Evolutionary conservation across 2,888 invertebrate genomes (phyloP).

Genomic region (Lepidocyrtoides sp.): DNA sequence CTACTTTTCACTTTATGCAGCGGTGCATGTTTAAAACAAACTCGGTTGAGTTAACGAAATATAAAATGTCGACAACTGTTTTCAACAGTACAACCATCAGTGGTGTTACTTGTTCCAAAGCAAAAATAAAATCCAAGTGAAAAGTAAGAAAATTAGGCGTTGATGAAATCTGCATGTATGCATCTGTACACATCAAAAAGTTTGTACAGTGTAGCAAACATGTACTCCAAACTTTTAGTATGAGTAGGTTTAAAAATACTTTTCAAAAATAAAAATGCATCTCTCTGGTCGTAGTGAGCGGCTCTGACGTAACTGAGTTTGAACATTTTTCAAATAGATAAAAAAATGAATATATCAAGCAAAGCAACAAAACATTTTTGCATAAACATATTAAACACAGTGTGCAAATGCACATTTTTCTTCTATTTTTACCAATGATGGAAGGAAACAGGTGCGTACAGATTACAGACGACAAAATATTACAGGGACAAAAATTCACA

Average conservation of each 20-base stretch:
- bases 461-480: neutral
- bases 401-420: slow-evolving; percentile 16
- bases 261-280: neutral
- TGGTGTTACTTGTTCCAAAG: slow-evolving; percentile 19
- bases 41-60: neutral
- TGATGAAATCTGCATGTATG: neutral
- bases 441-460: slow-evolving; percentile 20
- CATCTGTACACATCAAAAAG: neutral
- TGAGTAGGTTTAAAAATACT: slow-evolving; percentile 26
- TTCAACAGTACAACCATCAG: neutral
- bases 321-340: neutral
- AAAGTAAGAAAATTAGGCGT: slow-evolving; percentile 43
- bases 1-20: neutral
- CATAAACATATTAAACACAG: neutral
- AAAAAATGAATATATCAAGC: neutral
- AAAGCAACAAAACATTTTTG: neutral
- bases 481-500: neutral
- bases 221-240: neutral
- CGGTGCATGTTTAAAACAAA: too few relatives aligned
- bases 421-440: neutral
- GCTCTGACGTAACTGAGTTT: slow-evolving; percentile 54
- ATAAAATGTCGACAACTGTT: neutral
- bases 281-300: neutral
- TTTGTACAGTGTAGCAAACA: neutral
- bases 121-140: neutral